Evolutionary conservation across 2,113 vertebrate species (phyloP).

Genomic region (Xenus cinereus): DNA sequence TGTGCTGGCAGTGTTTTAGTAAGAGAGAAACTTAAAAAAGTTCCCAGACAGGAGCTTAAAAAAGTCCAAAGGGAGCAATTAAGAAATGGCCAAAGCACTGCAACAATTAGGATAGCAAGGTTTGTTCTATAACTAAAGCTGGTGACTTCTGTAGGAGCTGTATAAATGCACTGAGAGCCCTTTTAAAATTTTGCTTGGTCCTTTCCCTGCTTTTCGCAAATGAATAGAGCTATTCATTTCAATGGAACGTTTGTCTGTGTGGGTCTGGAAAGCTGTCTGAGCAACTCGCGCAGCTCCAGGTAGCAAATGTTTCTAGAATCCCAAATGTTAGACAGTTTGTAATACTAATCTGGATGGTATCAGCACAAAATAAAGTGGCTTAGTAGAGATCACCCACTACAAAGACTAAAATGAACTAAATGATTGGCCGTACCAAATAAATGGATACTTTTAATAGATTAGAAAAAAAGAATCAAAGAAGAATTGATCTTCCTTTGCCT

Average conservation of each 20-base stretch:
- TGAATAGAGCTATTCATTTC: conserved; percentile 78
- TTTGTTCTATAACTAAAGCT: conserved; percentile 49
- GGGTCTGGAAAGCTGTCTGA: conserved; percentile 62
- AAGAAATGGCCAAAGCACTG: conserved; percentile 23
- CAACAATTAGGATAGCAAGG: conserved; percentile 34
- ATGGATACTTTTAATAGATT: neutral
- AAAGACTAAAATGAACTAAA: neutral
- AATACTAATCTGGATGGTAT: neutral
- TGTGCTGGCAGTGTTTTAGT: conserved; percentile 36
- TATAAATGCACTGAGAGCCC: conserved; percentile 50
- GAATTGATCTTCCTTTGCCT: neutral
- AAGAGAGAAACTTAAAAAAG: neutral
- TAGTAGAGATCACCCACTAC: neutral
- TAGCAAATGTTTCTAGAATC: conserved; percentile 68
- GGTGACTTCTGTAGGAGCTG: conserved; percentile 48
- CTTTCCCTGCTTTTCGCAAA: neutral
- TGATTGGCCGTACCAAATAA: neutral
- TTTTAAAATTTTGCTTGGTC: conserved; percentile 49
- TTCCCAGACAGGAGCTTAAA: neutral
- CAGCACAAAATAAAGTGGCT: neutral
- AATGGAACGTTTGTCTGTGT: conserved; percentile 54
- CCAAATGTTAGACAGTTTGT: neutral
- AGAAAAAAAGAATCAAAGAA: neutral
- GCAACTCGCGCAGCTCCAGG: conserved; percentile 44
- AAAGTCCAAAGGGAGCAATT: conserved; percentile 31